Base-by-base conservation (phyloP, 35 echinoderm and acorn worm species). In the Lytechinus variegatus region DNA sequence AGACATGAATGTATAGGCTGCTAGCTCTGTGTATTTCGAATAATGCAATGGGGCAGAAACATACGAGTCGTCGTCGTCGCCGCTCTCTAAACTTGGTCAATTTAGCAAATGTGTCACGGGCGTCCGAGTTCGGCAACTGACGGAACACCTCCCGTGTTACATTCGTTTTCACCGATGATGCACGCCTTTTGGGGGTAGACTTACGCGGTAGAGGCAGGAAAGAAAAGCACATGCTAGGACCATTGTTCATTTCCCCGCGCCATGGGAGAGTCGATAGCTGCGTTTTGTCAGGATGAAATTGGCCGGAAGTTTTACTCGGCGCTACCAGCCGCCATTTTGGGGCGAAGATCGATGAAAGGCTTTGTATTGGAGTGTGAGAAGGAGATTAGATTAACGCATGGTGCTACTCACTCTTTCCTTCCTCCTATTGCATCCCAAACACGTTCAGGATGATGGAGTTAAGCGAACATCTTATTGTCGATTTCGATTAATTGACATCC, bases 261-360 rank as follows among this genome's bases (percentile, higher is more conserved):
- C 29, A 54, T 93, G 53, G 53, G 66, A 33, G 54, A 93, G 92
- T 93, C 92, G 92, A 93, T 93, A 93, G 54, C 92, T 57, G n/a
- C 92, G 92, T 93, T 93, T 93, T 93, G 92, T 93, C 92, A 57
- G 92, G 92, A 93, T 93, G 92, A 93, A 93, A 93, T 93, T 93
- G 92, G 92, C 92, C 92, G 92, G 92, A 93, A 93, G 92, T 93
- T 93, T 93, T 55, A 93, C 92, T 93, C 92, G 28, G 54, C 92
- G 92, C 92, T 93, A 93, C 92, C 92, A 93, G 92, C 55, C 92
- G 92, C 92, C 92, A 93, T 93, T 93, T 54, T 79, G 66, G 66
- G 66, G 66, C 66, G 66, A 93, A 93, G 53, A 93, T 93, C 92
- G 92, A 93, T 93, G 92, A 53, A 53, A 11, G 53, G 28, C 92